Conservation (phyloP, 2,888 invertebrate genomes). For the Malthinus flaveolus region DNA sequence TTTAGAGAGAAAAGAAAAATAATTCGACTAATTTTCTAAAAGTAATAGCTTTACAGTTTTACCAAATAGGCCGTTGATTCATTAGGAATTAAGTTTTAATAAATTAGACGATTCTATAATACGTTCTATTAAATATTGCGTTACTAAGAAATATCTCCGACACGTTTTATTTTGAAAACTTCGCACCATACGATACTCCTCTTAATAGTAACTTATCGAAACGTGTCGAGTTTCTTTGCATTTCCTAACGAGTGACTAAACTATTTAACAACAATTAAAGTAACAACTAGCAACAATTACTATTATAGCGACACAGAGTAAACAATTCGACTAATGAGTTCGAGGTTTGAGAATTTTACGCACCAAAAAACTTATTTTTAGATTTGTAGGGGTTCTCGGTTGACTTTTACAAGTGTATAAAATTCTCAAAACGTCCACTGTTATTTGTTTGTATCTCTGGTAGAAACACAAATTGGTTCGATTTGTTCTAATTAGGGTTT, state of each 20-base stretch:
- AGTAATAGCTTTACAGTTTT: conserved; percentile 25
- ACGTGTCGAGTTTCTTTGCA: conserved; percentile 29
- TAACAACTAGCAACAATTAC: conserved; percentile 50
- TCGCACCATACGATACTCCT: neutral
- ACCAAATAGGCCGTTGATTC: conserved; percentile 42
- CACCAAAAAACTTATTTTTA: too few relatives aligned
- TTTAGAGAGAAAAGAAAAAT: conserved; percentile 3
- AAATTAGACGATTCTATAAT: conserved; percentile 22
- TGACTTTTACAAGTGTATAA: too few relatives aligned
- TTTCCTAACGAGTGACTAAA: conserved; percentile 43
- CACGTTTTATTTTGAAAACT: conserved; percentile 7
- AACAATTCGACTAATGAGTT: conserved; percentile 22
- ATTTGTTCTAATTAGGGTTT: too few relatives aligned
- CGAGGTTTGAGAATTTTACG: too few relatives aligned
- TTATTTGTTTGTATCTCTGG: too few relatives aligned
- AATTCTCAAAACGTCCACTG: too few relatives aligned
- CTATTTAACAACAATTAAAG: conserved; percentile 51
- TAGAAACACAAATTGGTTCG: too few relatives aligned
- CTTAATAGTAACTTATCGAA: conserved; percentile 1
- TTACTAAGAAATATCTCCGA: conserved; percentile 21
- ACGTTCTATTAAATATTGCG: conserved; percentile 28
- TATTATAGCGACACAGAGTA: conserved; percentile 44
- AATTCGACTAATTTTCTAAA: conserved; percentile 4
- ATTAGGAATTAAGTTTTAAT: conserved; percentile 34
- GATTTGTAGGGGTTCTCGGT: too few relatives aligned